Conservation (phyloP, 2,888 invertebrate species). For the Torymus aiolomorphi region DNA sequence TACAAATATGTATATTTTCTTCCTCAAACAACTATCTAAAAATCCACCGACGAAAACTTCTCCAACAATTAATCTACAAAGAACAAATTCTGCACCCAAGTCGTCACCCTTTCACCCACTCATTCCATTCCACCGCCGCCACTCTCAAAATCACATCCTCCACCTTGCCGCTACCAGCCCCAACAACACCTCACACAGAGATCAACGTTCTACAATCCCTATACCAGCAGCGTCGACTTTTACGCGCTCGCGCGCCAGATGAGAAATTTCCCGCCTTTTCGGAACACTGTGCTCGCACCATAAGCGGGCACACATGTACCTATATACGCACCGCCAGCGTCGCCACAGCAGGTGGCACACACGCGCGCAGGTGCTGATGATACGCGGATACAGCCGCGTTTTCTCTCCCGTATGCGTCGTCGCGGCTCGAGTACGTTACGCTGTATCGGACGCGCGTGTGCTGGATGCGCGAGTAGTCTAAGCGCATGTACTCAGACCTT, state of each 20-base stretch:
- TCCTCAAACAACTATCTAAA: no score
- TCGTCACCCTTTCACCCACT: no score
- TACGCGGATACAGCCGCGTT: constrained; percentile 15
- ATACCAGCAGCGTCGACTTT: neutral
- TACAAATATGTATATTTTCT: no score
- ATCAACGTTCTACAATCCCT: neutral
- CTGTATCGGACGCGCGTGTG: constrained; percentile 52
- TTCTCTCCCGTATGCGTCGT: neutral
- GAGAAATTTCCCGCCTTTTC: constrained; percentile 53
- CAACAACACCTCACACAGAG: neutral
- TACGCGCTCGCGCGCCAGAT: constrained; percentile 2
- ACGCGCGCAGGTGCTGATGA: constrained; percentile 62
- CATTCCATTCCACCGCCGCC: no score
- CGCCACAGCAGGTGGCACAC: constrained; percentile 63
- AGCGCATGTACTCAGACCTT: no score
- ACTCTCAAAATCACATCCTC: no score
- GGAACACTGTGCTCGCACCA: neutral
- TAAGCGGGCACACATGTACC: no score
- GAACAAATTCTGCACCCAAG: no score
- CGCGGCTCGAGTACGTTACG: constrained; percentile 46
- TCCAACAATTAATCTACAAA: no score
- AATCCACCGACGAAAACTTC: no score
- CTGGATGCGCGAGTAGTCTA: constrained; percentile 39
- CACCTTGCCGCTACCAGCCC: no score
- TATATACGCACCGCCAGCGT: no score